Conservation (phyloP, 2,797 vertebrate genomes). For the Toxotes lorentzi region DNA sequence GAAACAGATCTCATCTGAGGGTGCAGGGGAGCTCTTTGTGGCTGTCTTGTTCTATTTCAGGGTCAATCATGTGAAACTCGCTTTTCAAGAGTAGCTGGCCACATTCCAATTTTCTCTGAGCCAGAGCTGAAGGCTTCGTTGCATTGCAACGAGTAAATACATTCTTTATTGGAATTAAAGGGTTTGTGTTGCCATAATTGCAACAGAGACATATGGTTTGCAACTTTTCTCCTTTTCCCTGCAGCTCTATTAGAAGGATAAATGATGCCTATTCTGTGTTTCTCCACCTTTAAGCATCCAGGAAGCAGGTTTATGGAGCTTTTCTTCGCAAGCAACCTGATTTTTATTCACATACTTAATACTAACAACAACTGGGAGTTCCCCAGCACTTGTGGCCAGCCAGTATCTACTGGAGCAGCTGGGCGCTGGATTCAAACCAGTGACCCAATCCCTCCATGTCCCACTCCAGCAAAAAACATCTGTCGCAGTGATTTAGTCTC, state of each 20-base stretch:
- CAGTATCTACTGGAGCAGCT: constrained; percentile 18
- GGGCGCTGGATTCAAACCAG: constrained; percentile 36
- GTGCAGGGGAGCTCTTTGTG: constrained; percentile 44
- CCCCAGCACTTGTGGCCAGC: constrained; percentile 13
- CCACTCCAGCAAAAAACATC: constrained; percentile 50
- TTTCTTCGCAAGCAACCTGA: constrained; percentile 20
- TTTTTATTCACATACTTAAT: constrained; percentile 30
- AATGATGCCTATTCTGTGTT: constrained; percentile 45
- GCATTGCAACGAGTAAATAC: constrained; percentile 23
- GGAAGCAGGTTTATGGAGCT: constrained; percentile 49
- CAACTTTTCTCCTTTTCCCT: constrained; percentile 31
- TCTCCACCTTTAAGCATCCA: constrained; percentile 38
- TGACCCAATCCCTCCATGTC: constrained; percentile 18
- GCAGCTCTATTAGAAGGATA: constrained; percentile 52
- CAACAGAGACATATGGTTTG: constrained; percentile 31
- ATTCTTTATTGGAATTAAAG: constrained; percentile 36
- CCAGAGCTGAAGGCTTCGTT: constrained; percentile 31
- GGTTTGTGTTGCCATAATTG: constrained; percentile 17
- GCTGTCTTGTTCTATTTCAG: constrained; percentile 59
- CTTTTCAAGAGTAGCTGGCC: constrained; percentile 51
- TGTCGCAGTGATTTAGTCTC: constrained; percentile 28
- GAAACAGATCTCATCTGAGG: constrained; percentile 15
- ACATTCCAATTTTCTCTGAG: constrained; percentile 21
- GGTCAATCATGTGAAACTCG: constrained; percentile 48
- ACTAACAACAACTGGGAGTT: constrained; percentile 21